Base-by-base conservation (phyloP, 2,113 vertebrate genomes). In the Protomyctophum bolini region DNA sequence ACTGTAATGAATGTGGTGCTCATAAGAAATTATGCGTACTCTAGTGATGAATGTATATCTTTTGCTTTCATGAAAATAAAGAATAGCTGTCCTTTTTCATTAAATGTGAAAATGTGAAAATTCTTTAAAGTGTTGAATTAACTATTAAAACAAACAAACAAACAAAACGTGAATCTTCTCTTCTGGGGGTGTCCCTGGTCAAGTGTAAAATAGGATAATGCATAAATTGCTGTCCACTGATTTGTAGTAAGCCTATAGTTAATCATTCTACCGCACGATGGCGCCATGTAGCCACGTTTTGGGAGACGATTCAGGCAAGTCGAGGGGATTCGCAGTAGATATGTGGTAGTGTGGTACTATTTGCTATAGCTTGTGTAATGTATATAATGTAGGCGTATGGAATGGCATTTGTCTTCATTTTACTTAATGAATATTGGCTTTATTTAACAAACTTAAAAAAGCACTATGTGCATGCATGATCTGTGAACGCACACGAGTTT, bases 1-100 rank as follows among this genome's bases (percentile, higher is more conserved):
- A 86, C 79, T 79, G 58, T n/a, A 68, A 57, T 77, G 51, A 79
- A 77, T 48, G 80, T 75, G 81, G 81, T 88, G 82, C 77, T 85
- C 54, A 52, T 41, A 63, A 55, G 49, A 72, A 82, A 81, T 77
- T 0, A 70, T 9, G 45, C 85, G 57, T 83, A 82, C 47, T 70
- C 21, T 73, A 67, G 45, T 75, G 52, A 76, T 80, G 57, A 54
- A 72, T 77, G 57, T 65, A 50, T 79, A 74, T 73, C 14, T 58
- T 60, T 60, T 54, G 2, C 33, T 41, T 58, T 11, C 3, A 51
- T 74, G 29, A 73, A 73, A 89, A 88, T 85, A 88, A 88, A 90
- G 12, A 70, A 58, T 47, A 68, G 29, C 14, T 68, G 71, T 79
- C 56, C 9, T 56, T 79, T 72, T 51, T 61, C 58, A 63, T 62